Percentiles rank a stretch among this genome's conserved stretches.
These are phyloP conservation scores for Phylloscopus trochiloides DNA, from an alignment of 2,113 vertebrate species.

Conservation along the genomic window DNA sequence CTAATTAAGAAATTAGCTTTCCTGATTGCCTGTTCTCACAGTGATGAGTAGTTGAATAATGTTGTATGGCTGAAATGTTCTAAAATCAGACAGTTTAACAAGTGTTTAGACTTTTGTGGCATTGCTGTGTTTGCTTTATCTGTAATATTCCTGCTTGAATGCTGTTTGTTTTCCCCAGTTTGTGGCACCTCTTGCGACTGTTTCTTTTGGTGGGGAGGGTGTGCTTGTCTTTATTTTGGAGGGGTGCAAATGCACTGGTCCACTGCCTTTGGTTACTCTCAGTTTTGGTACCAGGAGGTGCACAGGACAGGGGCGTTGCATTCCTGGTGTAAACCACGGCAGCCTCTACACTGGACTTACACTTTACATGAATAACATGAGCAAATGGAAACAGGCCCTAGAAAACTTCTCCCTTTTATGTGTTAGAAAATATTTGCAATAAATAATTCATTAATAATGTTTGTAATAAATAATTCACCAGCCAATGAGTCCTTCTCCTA, in stretches of 20 bases:
- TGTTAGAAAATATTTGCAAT: constrained; percentile 12
- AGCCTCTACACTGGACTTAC: background rate
- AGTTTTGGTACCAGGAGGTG: background rate
- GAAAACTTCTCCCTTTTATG: background rate
- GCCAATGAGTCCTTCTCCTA: background rate
- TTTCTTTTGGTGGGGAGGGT: constrained; percentile 1
- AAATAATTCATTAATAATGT: constrained; percentile 52
- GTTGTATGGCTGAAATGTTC: constrained; percentile 83
- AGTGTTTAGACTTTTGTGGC: constrained; percentile 77
- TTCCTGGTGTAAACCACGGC: background rate
- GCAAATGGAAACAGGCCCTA: background rate
- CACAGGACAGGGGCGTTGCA: rapidly evolving
- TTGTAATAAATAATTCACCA: constrained; percentile 46
- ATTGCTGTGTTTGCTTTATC: constrained; percentile 74
- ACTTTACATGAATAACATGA: background rate
- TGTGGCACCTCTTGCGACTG: constrained; percentile 17
- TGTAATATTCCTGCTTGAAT: constrained; percentile 53
- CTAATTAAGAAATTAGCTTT: constrained; percentile 93
- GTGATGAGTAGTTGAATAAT: constrained; percentile 88
- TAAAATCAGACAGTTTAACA: constrained; percentile 80
- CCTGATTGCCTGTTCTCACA: constrained; percentile 89
- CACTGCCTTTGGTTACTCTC: background rate
- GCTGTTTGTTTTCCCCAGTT: constrained; percentile 57
- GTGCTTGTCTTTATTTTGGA: background rate
- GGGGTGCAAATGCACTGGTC: background rate